Evolutionary conservation across 2,888 invertebrate species (phyloP).

Genomic region (Phaonia tiefii): DNA sequence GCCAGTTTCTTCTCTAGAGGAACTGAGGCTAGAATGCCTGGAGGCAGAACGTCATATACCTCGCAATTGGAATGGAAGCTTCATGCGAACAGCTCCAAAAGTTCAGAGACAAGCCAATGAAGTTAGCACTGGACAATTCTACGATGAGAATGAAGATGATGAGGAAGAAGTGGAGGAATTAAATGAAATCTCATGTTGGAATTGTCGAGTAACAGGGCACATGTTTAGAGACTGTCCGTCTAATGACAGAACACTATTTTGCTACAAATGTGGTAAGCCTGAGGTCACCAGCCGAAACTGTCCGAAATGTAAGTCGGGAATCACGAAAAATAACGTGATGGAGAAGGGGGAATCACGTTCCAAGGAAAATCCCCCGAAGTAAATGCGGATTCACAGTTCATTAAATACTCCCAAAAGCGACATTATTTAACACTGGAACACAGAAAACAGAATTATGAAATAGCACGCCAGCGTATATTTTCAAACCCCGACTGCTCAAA

Average conservation of each 20-base stretch:
- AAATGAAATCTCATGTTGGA: conserved; percentile 2
- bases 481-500: no score
- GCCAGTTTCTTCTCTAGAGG: conserved; percentile 4
- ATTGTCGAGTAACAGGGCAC: conserved; percentile 17
- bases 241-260: neutral
- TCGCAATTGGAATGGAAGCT: neutral
- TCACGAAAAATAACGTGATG: neutral
- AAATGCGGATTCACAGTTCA: neutral
- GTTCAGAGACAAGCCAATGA: neutral
- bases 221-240: conserved; percentile 19
- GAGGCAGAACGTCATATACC: conserved; percentile 18
- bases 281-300: neutral
- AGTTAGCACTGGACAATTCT: no score
- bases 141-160: no score
- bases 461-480: no score
- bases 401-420: neutral
- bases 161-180: no score
- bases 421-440: neutral
- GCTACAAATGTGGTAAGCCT: conserved; percentile 27
- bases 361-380: neutral
- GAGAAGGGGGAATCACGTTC: neutral
- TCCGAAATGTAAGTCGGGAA: conserved; percentile 29
- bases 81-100: neutral
- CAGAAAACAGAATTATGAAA: no score
- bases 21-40: conserved; percentile 15